A percentile compares a stretch with the other conserved stretches of the same genome.
These are phyloP conservation scores for Rhagologus leucostigma DNA, from an alignment of 2,113 vertebrate genomes.

Conservation along the genomic window DNA sequence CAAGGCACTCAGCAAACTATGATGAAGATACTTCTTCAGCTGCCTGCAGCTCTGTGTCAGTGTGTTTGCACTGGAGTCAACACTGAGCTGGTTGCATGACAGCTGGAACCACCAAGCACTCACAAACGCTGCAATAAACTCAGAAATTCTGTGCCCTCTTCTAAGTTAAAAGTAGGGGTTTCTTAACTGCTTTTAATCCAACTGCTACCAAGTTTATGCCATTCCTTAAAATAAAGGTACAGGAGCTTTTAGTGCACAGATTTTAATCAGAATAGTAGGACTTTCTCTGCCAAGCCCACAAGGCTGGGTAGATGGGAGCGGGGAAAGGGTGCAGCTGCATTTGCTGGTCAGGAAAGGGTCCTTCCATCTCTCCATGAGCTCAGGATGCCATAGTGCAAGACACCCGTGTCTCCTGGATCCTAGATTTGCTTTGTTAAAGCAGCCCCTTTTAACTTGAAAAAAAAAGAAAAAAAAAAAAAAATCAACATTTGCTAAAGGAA, in stretches of 20 bases:
- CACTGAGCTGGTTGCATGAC: not conserved
- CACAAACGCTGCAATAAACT: rapidly evolving
- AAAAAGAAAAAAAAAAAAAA: not conserved
- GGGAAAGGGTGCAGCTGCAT: not conserved
- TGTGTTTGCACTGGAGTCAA: not conserved
- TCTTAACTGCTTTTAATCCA: not conserved
- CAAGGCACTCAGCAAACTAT: not conserved
- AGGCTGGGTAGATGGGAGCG: not conserved
- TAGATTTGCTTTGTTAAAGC: not conserved
- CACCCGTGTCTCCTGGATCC: rapidly evolving
- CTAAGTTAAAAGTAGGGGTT: not conserved
- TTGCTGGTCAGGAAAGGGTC: not conserved
- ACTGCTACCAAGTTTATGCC: not conserved
- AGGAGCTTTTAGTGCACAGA: not conserved
- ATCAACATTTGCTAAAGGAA: not conserved
- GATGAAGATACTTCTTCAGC: conserved; percentile 17
- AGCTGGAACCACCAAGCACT: not conserved
- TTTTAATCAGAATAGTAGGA: not conserved
- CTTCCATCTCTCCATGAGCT: not conserved
- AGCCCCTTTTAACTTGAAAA: not conserved
- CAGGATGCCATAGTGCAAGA: rapidly evolving
- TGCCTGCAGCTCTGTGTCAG: not conserved
- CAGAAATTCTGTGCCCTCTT: not conserved
- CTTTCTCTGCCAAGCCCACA: not conserved
- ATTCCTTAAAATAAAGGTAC: not conserved